Base-by-base conservation (phyloP, 1,140 invertebrate species). In the Colletes gigas region DNA sequence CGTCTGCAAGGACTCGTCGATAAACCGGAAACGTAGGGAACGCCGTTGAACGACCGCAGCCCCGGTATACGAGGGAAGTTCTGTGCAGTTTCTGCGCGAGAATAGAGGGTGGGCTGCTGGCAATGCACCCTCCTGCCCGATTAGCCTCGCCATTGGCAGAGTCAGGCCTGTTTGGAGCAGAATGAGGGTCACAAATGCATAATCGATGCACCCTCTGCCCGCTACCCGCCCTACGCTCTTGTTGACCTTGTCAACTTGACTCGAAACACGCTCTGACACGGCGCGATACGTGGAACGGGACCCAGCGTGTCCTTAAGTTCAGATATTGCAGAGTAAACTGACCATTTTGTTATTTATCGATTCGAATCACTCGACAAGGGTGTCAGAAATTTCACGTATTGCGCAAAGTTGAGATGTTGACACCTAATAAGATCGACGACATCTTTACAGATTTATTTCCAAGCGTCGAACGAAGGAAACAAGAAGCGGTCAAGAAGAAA, bases 141-240 rank as follows among this genome's bases (percentile, higher is more conserved):
- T 88, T 87, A 86, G 78, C 85, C 76, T 87, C 83, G 82, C 83
- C 84, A 91, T 90, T 90, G 88, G 88, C 83, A 82, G 79, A 87
- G 82, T 63, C 78, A 73, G 71, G 70, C 50, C 39, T 62, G 78
- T 79, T 84, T 90, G 80, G 77, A 89, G 78, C 83, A 79, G 82
- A 89, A 90, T 88, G 85, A 83, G 86, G 87, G 84, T 90, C 90
- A 80, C 86, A 84, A 83, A 84, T 79, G 73, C 84, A 85, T 90
- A 91, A 91, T 91, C 90, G 89, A 91, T 91, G 87, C 90, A 83
- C 82, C 87, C 84, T 88, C 85, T 86, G 88, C 74, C 30, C 77
- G 84, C 87, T 76, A 71, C 84, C 84, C 81, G 71, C 63, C 55
- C 60, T 21, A 4, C n/a, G 47, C 62, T 21, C 4, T 9, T 59